Evolutionary conservation across 1,140 invertebrate species (phyloP).

Genomic region (Drosophila lacertosa): DNA sequence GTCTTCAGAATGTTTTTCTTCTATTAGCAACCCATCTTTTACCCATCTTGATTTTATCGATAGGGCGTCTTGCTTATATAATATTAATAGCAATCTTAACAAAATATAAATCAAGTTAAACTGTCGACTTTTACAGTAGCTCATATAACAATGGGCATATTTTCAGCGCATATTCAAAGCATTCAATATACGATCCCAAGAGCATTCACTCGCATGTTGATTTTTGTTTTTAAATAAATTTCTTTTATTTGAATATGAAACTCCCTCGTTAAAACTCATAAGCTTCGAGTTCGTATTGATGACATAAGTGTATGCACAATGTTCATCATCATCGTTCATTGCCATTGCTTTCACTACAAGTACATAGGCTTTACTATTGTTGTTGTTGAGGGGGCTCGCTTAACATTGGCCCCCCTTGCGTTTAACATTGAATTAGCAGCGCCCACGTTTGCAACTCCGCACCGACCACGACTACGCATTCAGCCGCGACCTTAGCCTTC

Average conservation of each 20-base stretch:
- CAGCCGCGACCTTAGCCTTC: slow-evolving; percentile 66
- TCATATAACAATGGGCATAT: no score
- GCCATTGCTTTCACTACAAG: slow-evolving; percentile 57
- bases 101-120: no score
- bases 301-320: slow-evolving; percentile 18
- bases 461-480: slow-evolving; percentile 17
- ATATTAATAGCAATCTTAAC: slow-evolving; percentile 11
- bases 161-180: background rate
- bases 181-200: background rate
- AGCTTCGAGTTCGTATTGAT: slow-evolving; percentile 1
- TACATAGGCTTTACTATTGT: slow-evolving; percentile 16
- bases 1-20: no score
- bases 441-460: slow-evolving; percentile 46
- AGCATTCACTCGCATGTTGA: background rate
- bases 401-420: slow-evolving; percentile 59
- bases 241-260: slow-evolving; percentile 9
- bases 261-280: background rate
- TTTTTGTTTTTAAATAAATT: slow-evolving; percentile 4
- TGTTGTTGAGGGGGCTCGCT: slow-evolving; percentile 30
- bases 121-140: no score
- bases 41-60: no score
- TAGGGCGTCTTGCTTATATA: no score
- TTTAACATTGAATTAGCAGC: slow-evolving; percentile 73
- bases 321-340: slow-evolving; percentile 42
- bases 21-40: no score